These are phyloP conservation scores for Leptoclinus maculatus DNA, from an alignment of 2,797 vertebrate genomes.

Conservation along the genomic window DNA sequence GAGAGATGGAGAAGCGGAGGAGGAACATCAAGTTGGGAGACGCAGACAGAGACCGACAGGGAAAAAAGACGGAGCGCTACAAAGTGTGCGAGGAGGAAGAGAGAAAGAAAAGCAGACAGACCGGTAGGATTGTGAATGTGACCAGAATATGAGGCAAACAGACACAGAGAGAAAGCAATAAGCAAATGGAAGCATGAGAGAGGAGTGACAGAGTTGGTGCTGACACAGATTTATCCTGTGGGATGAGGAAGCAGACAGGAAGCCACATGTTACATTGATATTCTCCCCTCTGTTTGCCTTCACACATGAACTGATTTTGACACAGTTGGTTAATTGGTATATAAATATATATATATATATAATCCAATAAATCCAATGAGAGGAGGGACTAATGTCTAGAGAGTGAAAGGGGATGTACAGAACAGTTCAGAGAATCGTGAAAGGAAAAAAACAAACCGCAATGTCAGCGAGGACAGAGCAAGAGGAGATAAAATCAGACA, in stretches of 20 bases:
- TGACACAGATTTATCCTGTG: conserved; percentile 43
- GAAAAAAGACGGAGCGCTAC: neutral
- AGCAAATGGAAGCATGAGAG: conserved; percentile 37
- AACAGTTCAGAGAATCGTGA: conserved; percentile 15
- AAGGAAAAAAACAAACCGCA: conserved; percentile 25
- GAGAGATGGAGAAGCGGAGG: conserved; percentile 30
- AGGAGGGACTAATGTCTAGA: neutral
- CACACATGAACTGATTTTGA: conserved; percentile 42
- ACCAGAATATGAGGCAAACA: conserved; percentile 15
- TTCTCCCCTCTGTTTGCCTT: conserved; percentile 46
- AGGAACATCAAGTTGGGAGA: conserved; percentile 16
- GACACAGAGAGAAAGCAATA: neutral
- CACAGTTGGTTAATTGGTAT: conserved; percentile 58
- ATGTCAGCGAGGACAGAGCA: conserved; percentile 15
- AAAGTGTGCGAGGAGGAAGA: conserved; percentile 8
- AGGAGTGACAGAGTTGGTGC: conserved; percentile 33
- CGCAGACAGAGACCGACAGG: conserved; percentile 4
- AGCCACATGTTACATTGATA: conserved; percentile 49
- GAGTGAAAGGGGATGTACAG: conserved; percentile 1
- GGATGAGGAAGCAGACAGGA: conserved; percentile 55
- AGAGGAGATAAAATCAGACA: neutral
- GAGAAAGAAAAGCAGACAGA: neutral
- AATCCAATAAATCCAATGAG: neutral
- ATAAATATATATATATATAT: neutral
- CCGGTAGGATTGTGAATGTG: conserved; percentile 4